These are phyloP conservation scores for Gymnoscopelus braueri DNA, from an alignment of 2,797 vertebrate genomes.

Conservation along the genomic window DNA sequence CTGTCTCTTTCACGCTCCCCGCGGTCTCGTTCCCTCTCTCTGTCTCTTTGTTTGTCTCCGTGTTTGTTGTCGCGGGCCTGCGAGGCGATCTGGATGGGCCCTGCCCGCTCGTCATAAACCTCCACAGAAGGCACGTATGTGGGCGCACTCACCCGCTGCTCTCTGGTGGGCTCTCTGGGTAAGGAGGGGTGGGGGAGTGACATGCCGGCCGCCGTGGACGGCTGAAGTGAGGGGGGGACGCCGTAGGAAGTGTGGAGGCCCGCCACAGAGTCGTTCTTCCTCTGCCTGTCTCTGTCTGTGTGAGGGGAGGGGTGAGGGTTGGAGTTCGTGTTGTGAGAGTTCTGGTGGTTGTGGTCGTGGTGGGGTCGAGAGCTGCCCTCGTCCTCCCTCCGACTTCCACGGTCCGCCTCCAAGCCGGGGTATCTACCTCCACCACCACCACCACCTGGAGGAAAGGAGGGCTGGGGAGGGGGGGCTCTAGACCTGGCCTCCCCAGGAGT, in stretches of 20 bases:
- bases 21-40: conserved; percentile 42
- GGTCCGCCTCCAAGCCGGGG: conserved; percentile 61
- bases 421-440: conserved; percentile 40
- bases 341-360: conserved; percentile 45
- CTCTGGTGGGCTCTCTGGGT: conserved; percentile 86
- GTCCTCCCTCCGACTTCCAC: conserved; percentile 73
- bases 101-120: conserved; percentile 91
- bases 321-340: conserved; percentile 52
- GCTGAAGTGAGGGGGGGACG: conserved; percentile 85
- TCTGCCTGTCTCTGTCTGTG: conserved; percentile 72
- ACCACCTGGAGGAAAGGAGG: conserved; percentile 46
- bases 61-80: conserved; percentile 90
- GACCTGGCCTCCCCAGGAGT: conserved; percentile 73
- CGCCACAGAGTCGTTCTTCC: conserved; percentile 81
- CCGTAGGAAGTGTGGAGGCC: conserved; percentile 83
- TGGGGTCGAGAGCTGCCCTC: conserved; percentile 76
- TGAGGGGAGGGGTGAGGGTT: conserved; percentile 38
- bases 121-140: conserved; percentile 97
- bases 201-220: conserved; percentile 59
- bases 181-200: conserved; percentile 78
- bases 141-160: conserved; percentile 94
- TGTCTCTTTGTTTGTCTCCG: conserved; percentile 75
- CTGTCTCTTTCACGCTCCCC: conserved; percentile 44
- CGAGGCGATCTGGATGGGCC: conserved; percentile 93
- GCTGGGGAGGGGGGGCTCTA: conserved; percentile 59